Conservation (phyloP, 2,888 invertebrate species). For the Nomada ferruginata region DNA sequence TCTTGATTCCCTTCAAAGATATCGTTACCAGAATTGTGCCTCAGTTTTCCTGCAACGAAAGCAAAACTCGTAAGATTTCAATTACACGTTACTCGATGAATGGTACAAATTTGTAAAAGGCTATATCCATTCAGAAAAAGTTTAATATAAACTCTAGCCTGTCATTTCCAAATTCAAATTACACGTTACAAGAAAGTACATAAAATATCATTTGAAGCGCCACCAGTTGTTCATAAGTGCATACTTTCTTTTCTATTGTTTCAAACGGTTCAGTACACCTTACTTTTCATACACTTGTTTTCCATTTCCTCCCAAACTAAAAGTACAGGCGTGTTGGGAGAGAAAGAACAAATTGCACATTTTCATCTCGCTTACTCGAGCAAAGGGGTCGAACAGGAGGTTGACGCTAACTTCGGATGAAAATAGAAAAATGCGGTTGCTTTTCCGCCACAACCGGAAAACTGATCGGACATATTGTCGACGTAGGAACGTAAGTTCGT, state of each 20-base stretch:
- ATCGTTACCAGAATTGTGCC: constrained; percentile 79
- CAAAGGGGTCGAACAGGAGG: neutral
- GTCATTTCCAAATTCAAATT: no score
- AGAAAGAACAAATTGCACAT: neutral
- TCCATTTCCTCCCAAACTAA: neutral
- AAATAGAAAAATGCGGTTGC: constrained; percentile 28
- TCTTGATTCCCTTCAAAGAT: constrained; percentile 82
- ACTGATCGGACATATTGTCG: constrained; percentile 48
- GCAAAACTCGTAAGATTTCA: neutral
- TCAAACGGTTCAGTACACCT: neutral
- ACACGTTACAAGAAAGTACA: no score
- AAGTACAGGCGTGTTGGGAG: neutral
- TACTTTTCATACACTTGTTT: neutral
- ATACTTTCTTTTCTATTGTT: neutral
- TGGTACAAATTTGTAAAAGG: neutral
- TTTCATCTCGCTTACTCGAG: constrained; percentile 15
- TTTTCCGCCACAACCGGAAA: constrained; percentile 32
- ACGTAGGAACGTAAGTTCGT: constrained; percentile 44
- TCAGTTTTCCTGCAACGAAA: constrained; percentile 79
- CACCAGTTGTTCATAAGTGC: neutral
- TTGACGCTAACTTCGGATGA: constrained; percentile 45
- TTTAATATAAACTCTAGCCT: neutral
- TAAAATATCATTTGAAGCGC: neutral
- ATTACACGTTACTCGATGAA: neutral
- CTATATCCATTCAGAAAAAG: neutral